Evolutionary conservation across 2,888 invertebrate species (phyloP).

Genomic region (Hemicrepidius hirtus): DNA sequence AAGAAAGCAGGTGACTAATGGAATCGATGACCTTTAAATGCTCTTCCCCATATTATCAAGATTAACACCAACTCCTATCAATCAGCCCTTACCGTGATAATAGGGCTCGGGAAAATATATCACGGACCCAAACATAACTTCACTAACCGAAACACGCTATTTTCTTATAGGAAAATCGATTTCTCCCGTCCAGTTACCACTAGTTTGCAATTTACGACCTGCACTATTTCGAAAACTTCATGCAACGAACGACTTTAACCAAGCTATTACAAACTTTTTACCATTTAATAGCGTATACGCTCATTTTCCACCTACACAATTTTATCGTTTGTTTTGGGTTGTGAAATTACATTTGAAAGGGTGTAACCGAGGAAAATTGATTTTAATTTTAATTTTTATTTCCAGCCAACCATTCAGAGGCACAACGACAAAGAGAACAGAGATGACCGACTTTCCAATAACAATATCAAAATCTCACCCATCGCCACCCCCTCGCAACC

Average conservation of each 20-base stretch:
- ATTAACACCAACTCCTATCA: constrained; percentile 42
- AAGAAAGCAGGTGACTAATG: constrained; percentile 39
- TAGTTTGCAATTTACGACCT: constrained; percentile 22
- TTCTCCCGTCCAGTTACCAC: constrained; percentile 26
- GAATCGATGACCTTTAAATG: constrained; percentile 43
- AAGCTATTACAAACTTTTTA: constrained; percentile 1
- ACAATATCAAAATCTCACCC: constrained; percentile 65
- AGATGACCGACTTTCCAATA: constrained; percentile 68
- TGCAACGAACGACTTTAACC: constrained; percentile 1
- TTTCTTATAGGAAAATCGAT: constrained; percentile 46
- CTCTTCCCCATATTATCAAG: constrained; percentile 29
- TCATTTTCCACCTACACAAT: background rate
- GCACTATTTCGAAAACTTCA: constrained; percentile 10
- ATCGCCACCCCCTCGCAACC: constrained; percentile 71
- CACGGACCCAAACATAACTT: constrained; percentile 34
- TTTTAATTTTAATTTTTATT: constrained; percentile 20
- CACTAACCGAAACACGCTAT: constrained; percentile 43
- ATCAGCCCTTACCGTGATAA: constrained; percentile 45
- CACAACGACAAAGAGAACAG: constrained; percentile 55
- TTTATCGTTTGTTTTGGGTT: no score
- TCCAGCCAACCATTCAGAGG: constrained; percentile 48
- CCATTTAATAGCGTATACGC: constrained; percentile 4
- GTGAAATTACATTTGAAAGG: no score
- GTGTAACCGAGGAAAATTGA: background rate
- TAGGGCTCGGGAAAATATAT: constrained; percentile 34